Evolutionary conservation across 2,797 vertebrate genomes (phyloP), one percentile per base, ranked within the genome.

Genomic region (Micrastur ruficollis): DNA sequence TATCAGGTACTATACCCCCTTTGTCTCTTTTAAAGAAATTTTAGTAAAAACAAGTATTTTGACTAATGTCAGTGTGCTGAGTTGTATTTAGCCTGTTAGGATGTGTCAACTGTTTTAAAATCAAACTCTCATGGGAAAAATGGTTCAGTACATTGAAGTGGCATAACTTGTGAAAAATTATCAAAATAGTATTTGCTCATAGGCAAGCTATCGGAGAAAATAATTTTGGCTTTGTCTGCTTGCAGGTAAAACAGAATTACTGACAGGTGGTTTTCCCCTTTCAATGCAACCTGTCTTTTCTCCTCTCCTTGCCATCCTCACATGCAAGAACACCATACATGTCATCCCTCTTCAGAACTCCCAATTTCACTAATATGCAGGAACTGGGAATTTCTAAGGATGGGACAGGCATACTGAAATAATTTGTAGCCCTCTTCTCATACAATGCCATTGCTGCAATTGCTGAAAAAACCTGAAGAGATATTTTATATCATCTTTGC

Each of bases 91-190:
- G n/a, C 26, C 31, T 83, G 6, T 63, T 81, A 62, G 18, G 47
- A n/a, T 83, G 27, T 58, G 36, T 93, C 47, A 94, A 9, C 21
- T 12, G 21, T 89, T 93, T 94, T 40, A 78, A 90, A 94, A 90
- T 62, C 5, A 62, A 22, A 31, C 38, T 74, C 19, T 50, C 4
- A 6, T 18, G 11, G 80, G 44, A 71, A 86, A 74, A 90, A 67
- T 59, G 1, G 6, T 63, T 73, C 36, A 36, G 22, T 88, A 74
- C 71, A 70, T 55, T 44, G 22, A 63, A 92, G 59, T 55, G 22
- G 17, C 14, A 7, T 44, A 70, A 29, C 15, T 63, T 88, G 26
- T 81, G 25, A 67, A 89, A 87, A 86, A 38, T 32, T 66, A 53
- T 66, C 25, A 70, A 59, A 89, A n/a, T 47, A 55, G 17, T 32